Conservation (phyloP, 2,113 vertebrate species). For the Brienomyrus brachyistius region DNA sequence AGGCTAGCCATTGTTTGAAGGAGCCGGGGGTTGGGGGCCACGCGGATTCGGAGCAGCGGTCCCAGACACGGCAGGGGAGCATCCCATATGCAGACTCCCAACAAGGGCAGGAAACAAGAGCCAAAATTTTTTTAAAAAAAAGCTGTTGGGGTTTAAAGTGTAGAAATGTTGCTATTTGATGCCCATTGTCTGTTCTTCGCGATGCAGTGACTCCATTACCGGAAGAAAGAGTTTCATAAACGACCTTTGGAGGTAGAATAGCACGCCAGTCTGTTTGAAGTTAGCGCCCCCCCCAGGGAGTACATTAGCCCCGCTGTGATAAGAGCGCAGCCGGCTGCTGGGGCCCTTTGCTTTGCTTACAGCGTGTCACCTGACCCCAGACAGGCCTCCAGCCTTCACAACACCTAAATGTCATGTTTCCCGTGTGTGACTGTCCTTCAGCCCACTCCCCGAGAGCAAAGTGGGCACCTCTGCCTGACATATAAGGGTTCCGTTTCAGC, state of each 20-base stretch:
- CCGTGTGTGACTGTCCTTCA: background rate
- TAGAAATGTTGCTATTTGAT: too few species aligned
- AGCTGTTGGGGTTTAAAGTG: background rate
- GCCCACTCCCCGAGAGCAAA: background rate
- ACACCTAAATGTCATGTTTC: background rate
- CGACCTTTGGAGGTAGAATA: background rate
- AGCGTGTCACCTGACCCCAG: background rate
- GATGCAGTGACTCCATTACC: background rate
- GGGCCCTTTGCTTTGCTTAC: background rate
- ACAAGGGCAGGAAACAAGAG: background rate
- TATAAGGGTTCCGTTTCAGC: background rate
- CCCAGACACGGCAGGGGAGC: background rate
- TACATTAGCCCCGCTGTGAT: background rate
- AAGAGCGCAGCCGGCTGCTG: background rate
- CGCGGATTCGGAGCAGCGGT: background rate
- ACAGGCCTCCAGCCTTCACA: background rate
- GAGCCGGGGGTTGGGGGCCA: background rate
- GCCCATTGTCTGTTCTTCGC: too few species aligned
- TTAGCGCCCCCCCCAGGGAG: background rate
- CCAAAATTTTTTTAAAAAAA: background rate
- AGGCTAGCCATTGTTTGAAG: background rate
- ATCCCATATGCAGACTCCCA: background rate
- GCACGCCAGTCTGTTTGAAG: background rate
- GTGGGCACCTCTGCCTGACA: background rate
- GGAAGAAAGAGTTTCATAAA: background rate